Base-by-base conservation (phyloP, 2,888 invertebrate species). In the Colletes collaris region DNA sequence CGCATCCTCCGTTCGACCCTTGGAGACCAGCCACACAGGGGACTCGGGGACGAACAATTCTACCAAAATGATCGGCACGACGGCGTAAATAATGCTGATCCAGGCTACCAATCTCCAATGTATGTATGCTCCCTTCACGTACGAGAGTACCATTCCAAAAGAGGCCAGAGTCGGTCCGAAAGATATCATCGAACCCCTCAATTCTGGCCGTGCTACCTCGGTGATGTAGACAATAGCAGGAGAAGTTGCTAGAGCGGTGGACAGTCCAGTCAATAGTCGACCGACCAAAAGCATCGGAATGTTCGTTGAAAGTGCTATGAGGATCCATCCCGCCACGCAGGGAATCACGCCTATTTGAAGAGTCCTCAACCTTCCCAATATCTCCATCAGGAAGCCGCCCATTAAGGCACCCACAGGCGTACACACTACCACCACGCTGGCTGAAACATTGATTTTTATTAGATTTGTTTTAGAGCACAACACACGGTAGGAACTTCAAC, bases 221-320 rank as follows among this genome's bases (percentile, higher is more conserved):
- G 95, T 95, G 71, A 95, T 94, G 90, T 95, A 95, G 37, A 95
- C 95, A 58, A 95, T 94, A 1, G 95, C 95, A 13, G 95, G 95
- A 82, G 95, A 95, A 1, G 94, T 94, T 13, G 94, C 94, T 90
- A 95, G 92, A 3, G 95, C 95, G 92, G 94, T 93, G 0, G 94
- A 94, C 49, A 95, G 86, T 13, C 95, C 95, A 0, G 94, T 94
- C 37, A 95, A 88, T 49, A 95, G 89, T 78, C 95, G 90, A 1
- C 95, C 95, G 1, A 92, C 83, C 37, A 95, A 90, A 19, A 95
- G 89, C 93, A 94, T 94, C 2, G 94, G 92, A 58, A 95, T 92
- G 82, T 94, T 94, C 5, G 89, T 88, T 0, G 95, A 94, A 4
- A 91, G 87, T 0, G 95, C 95, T 40, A 95, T 95, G 7, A 94